Evolutionary conservation across 1,140 invertebrate species (phyloP).

Genomic region (Calephelis nemesis): DNA sequence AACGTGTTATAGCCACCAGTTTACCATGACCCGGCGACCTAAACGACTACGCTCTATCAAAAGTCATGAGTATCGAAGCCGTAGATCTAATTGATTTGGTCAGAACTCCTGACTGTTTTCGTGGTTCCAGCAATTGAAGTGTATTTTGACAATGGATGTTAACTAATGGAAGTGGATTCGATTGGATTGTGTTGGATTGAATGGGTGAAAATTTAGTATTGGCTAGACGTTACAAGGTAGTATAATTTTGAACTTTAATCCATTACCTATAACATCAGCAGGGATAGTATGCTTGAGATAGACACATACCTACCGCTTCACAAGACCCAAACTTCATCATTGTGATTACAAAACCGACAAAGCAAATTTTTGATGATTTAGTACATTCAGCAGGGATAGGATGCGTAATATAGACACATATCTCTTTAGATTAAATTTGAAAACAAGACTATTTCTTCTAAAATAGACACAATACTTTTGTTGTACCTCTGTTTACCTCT

Average conservation of each 20-base stretch:
- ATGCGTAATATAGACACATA: no score
- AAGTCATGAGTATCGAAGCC: slow-evolving; percentile 21
- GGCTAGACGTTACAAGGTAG: neutral
- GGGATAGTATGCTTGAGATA: no score
- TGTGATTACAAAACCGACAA: no score
- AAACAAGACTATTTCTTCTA: no score
- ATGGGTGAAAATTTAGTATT: slow-evolving; percentile 2
- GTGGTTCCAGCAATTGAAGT: slow-evolving; percentile 58
- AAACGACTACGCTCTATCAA: slow-evolving; percentile 19
- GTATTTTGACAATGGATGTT: slow-evolving; percentile 70
- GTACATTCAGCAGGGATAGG: no score
- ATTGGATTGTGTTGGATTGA: slow-evolving; percentile 13
- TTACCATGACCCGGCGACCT: slow-evolving; percentile 37
- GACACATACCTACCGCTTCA: no score
- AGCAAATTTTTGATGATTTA: no score
- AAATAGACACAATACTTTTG: no score
- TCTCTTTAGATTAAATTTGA: no score
- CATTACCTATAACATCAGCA: no score
- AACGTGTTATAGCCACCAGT: slow-evolving; percentile 61
- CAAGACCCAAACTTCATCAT: no score
- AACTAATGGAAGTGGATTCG: slow-evolving; percentile 58
- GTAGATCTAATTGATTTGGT: slow-evolving; percentile 40
- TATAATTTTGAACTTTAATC: neutral
- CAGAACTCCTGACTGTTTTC: slow-evolving; percentile 58
- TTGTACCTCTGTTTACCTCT: no score